phyloP scores from a whole-genome alignment of 2,797 vertebrate species.

The Crenuchus spilurus region DNA sequence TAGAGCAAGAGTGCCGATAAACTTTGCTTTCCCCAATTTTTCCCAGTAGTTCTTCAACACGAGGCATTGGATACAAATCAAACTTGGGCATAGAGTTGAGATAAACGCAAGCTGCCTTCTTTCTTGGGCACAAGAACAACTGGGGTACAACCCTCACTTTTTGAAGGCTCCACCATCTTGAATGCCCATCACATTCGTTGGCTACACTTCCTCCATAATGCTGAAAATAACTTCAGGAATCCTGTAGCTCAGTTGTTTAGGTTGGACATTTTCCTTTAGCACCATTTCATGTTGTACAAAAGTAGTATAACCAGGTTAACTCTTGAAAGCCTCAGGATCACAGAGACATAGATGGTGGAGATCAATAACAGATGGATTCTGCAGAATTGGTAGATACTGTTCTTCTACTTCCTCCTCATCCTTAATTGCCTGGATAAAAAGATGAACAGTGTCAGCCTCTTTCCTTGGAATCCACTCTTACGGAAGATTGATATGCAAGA shows the following conservation, averaged over 20 bases:
- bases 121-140: background rate
- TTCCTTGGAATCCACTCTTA: no score
- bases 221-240: background rate
- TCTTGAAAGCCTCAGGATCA: background rate
- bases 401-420: background rate
- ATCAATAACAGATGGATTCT: background rate
- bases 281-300: background rate
- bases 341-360: background rate
- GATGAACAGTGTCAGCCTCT: no score
- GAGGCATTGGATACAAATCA: no score
- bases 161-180: background rate
- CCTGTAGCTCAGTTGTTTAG: background rate
- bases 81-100: background rate
- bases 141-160: background rate
- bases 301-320: background rate
- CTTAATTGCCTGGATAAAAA: no score
- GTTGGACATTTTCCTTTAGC: background rate
- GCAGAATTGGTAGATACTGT: background rate
- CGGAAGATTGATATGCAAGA: no score
- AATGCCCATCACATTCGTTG: background rate
- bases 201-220: background rate
- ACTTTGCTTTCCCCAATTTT: background rate
- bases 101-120: background rate
- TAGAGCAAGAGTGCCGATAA: background rate
- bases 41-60: background rate